Conservation (phyloP, 2,888 invertebrate genomes). For the Phyto melanocephala region DNA sequence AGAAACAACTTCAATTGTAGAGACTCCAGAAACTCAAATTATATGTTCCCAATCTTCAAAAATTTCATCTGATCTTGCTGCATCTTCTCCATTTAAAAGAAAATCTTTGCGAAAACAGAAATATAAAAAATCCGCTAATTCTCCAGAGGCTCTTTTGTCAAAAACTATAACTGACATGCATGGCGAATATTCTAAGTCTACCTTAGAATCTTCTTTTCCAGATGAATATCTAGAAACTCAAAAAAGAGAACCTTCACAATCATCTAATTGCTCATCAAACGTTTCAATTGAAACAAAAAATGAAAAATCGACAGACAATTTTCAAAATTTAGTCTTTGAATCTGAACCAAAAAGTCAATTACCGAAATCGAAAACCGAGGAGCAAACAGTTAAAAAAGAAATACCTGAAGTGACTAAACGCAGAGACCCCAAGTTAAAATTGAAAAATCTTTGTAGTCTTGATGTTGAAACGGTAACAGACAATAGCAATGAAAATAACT, state of each 20-base stretch:
- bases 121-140: background rate
- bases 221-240: no score
- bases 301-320: background rate
- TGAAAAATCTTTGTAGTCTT: constrained; percentile 48
- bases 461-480: constrained; percentile 47
- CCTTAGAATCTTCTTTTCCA: no score
- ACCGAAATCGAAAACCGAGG: no score
- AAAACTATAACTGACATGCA: no score
- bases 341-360: background rate
- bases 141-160: no score
- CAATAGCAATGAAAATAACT: constrained; percentile 24
- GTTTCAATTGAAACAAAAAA: no score
- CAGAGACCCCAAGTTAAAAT: constrained; percentile 29
- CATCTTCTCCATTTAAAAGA: background rate
- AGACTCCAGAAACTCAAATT: background rate
- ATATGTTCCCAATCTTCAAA: background rate
- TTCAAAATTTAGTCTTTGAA: background rate
- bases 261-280: no score
- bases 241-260: no score
- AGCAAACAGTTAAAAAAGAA: background rate
- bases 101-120: constrained; percentile 4
- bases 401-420: constrained; percentile 1
- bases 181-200: no score
- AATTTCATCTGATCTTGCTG: background rate
- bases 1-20: background rate